Evolutionary conservation across 2,888 invertebrate species (phyloP), one percentile per base, ranked within the genome.

Genomic region (Timandra comae): DNA sequence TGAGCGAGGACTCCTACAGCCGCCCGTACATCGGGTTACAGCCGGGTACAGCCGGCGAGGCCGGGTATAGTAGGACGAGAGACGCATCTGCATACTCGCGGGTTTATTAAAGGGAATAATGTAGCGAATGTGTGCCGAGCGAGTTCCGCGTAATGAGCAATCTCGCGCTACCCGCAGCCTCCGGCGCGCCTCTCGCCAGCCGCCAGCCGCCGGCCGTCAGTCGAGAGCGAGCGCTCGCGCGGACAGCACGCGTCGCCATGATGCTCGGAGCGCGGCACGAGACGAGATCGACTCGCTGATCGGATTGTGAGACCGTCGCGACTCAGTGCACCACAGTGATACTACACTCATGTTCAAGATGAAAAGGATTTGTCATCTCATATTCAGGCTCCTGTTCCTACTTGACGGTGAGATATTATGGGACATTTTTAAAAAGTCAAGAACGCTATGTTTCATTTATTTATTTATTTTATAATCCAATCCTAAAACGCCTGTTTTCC

Each of bases 381-480:
- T 81, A 49, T 77, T 81, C 43, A 63, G 77, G 32, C 52, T 81
- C 52, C 63, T 81, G 62, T 82, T 81, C 46, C 57, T 81, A 35
- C 72, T 82, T 43, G 82, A 82, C 56, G 81, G 81, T 82, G 38
- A 61, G n/a, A n/a, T n/a, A n/a, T n/a, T n/a, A n/a, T n/a, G n/a
- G n/a, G n/a, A n/a, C n/a, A n/a, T n/a, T n/a, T n/a, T n/a, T n/a
- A n/a, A n/a, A n/a, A n/a, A n/a, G n/a, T n/a, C n/a, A n/a, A n/a
- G n/a, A n/a, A n/a, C n/a, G n/a, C n/a, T n/a, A n/a, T n/a, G n/a
- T n/a, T n/a, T n/a, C n/a, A n/a, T n/a, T n/a, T n/a, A n/a, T n/a
- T n/a, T n/a, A n/a, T n/a, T n/a, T n/a, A n/a, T n/a, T n/a, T n/a
- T n/a, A n/a, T n/a, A n/a, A n/a, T n/a, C n/a, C n/a, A n/a, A n/a